These are phyloP conservation scores for Hirundo rustica DNA, from an alignment of 2,797 vertebrate genomes.

Conservation along the genomic window DNA sequence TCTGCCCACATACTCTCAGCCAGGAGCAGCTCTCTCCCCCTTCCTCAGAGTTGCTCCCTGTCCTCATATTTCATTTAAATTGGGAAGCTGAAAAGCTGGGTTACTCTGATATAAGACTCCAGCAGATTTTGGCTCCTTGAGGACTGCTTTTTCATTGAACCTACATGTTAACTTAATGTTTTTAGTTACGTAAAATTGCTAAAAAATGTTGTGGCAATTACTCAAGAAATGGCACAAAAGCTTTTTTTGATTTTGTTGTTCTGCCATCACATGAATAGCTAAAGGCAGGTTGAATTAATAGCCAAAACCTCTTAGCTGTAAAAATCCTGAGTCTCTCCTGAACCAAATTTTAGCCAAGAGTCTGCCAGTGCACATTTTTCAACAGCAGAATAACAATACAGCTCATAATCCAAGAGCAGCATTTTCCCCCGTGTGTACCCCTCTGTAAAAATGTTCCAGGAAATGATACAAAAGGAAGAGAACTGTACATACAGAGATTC, in stretches of 20 bases:
- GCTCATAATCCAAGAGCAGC: not conserved
- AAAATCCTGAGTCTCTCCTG: not conserved
- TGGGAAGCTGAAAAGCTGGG: not conserved
- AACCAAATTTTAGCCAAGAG: not conserved
- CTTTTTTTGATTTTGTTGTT: not conserved
- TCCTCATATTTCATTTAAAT: not conserved
- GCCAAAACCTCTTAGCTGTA: not conserved
- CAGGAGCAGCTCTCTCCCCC: not conserved
- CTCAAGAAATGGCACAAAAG: not conserved
- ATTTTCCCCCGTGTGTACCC: not conserved
- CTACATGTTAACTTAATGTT: not conserved
- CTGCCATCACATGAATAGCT: not conserved
- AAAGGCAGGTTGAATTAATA: not conserved
- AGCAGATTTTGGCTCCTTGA: not conserved
- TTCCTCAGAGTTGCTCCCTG: not conserved
- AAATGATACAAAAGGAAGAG: not conserved
- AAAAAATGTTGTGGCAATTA: not conserved
- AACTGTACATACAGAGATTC: not conserved
- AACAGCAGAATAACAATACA: not conserved
- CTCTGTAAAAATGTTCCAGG: not conserved
- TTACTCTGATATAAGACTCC: not conserved
- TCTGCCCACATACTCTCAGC: not conserved
- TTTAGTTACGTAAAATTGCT: not conserved
- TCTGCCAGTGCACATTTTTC: not conserved
- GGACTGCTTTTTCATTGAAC: not conserved